Base-by-base conservation (phyloP, 2,113 vertebrate species). In the Chitala chitala region DNA sequence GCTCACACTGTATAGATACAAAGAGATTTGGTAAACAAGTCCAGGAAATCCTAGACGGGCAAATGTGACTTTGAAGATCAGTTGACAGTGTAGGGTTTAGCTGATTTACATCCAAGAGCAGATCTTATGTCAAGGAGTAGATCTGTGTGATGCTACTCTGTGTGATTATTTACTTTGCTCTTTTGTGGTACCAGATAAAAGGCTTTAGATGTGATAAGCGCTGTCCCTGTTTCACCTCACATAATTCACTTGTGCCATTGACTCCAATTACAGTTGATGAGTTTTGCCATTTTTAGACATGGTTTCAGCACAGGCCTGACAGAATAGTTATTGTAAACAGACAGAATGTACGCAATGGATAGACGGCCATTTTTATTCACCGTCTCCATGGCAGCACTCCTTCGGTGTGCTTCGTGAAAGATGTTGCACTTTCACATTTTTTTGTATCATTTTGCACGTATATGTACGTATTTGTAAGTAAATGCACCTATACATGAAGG, bases 61-160 rank as follows among this genome's bases (percentile, higher is more conserved):
- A 61, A 72, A 48, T 31, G 55, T 56, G 15, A 38, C 51, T 20
- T 46, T 4, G 33, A 31, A 55, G 54, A 72, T 61, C 38, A 22
- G 40, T 54, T 72, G 71, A 33, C 55, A 31, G 40, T 24, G 70
- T 46, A 40, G 26, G 55, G 38, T 72, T 72, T 44, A 38, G 54
- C 29, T 72, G 54, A 31, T 40, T 6, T 61, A 48, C 40, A 7
- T 54, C 55, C 71, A 61, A 50, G 33, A 29, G 13, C 56, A 26
- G 71, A 44, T 72, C 42, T 24, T 48, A 59, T 72, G 55, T 72
- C 71, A 72, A 42, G 55, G 33, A 59, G 55, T n/a, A 50, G 71
- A 59, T 61, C 26, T 24, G 40, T 38, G 46, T 72, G 53, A 72
- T 26, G 24, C 54, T 33, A 42, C 40, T 24, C 5, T 61, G 38